Percentiles rank a stretch among this genome's conserved stretches.
phyloP scores from a whole-genome alignment of 1,140 invertebrate species.

The Meloidogyne exigua region DNA sequence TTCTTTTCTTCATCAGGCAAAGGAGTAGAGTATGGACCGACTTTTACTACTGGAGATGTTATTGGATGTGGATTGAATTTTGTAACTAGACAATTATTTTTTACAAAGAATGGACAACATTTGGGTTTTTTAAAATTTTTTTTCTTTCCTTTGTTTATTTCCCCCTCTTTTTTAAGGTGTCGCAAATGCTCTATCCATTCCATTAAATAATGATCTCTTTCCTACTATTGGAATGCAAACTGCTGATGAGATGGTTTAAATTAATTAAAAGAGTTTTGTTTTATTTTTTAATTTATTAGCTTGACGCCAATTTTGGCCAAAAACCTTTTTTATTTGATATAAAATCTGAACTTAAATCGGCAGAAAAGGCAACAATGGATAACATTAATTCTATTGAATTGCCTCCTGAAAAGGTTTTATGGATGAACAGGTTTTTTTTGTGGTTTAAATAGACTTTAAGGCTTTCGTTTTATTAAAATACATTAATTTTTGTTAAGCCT shows the following conservation, averaged over 20 bases:
- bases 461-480: too few species aligned
- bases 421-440: conserved; percentile 48
- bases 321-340: conserved; percentile 95
- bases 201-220: conserved; percentile 78
- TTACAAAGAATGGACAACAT: conserved; percentile 97
- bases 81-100: conserved; percentile 95
- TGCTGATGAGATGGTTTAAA: conserved; percentile 84
- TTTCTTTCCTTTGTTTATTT: too few species aligned
- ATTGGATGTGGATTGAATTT: conserved; percentile 98
- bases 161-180: conserved; percentile 36
- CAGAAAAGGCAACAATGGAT: conserved; percentile 14
- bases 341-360: conserved; percentile 80
- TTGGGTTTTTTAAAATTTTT: conserved; percentile 70
- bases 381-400: conserved; percentile 35
- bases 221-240: conserved; percentile 97
- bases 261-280: too few species aligned
- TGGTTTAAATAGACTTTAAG: too few species aligned
- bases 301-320: conserved; percentile 96
- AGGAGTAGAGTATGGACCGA: conserved; percentile 94
- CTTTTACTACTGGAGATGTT: conserved; percentile 91
- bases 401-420: conserved; percentile 48
- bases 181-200: conserved; percentile 38
- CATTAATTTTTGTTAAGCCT: conserved; percentile 18
- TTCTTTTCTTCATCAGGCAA: conserved; percentile 94
- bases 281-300: not conserved